Conservation (phyloP, 2,888 invertebrate species). For the Tridacna crocea region DNA sequence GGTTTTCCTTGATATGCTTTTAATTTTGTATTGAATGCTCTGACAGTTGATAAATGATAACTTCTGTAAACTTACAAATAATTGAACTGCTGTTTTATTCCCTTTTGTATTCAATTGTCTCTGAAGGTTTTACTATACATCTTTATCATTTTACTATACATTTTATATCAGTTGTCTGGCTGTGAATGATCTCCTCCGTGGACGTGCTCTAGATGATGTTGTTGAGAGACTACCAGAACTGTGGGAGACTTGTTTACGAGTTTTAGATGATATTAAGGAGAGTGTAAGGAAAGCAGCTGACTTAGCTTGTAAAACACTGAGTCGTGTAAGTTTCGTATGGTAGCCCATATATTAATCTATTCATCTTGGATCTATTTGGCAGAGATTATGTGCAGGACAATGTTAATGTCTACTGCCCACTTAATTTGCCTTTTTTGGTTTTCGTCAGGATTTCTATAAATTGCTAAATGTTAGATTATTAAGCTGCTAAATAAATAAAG, state of each 20-base stretch:
- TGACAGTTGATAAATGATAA: no score
- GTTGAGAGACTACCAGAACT: slow-evolving; percentile 86
- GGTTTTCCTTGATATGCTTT: no score
- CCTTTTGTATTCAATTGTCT: no score
- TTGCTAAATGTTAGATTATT: no score
- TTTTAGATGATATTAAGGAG: slow-evolving; percentile 96
- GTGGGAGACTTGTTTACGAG: slow-evolving; percentile 93
- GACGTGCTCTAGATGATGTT: slow-evolving; percentile 84
- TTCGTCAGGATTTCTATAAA: no score
- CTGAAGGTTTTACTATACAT: no score
- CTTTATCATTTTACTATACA: no score
- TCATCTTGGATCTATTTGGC: not conserved
- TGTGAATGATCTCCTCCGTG: slow-evolving; percentile 92
- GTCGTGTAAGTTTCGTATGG: slow-evolving; percentile 77
- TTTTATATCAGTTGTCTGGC: slow-evolving; percentile 89
- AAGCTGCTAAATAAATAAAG: no score
- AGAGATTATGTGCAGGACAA: not conserved
- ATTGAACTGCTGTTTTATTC: no score
- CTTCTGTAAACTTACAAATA: no score
- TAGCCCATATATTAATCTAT: not conserved
- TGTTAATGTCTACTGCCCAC: not conserved
- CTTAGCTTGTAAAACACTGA: slow-evolving; percentile 83
- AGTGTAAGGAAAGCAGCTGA: slow-evolving; percentile 85
- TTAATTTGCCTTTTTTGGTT: not conserved
- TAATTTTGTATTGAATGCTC: no score